Conservation (phyloP, 2,797 vertebrate genomes). For the Eulemur mongoz region DNA sequence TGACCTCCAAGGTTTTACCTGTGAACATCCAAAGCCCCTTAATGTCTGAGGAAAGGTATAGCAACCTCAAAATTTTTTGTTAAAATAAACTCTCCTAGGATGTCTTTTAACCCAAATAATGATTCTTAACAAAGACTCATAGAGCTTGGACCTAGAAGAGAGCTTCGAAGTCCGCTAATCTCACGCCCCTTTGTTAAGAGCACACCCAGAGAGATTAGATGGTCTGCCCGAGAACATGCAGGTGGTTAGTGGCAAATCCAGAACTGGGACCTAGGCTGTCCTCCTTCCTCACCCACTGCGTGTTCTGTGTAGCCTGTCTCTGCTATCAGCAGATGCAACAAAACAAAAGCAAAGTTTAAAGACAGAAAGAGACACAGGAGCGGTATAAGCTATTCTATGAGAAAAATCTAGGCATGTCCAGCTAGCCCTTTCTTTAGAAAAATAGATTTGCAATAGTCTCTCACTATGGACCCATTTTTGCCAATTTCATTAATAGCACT, state of each 20-base stretch:
- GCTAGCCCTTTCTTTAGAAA: slow-evolving; percentile 1
- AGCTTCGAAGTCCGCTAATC: slow-evolving; percentile 18
- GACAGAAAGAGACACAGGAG: not conserved
- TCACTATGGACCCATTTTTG: not conserved
- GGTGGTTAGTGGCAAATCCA: not conserved
- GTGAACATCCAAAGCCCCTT: slow-evolving; percentile 60
- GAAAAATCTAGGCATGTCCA: not conserved
- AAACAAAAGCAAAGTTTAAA: slow-evolving; percentile 7
- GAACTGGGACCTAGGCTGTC: not conserved
- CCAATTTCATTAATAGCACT: not conserved
- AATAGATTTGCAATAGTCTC: not conserved
- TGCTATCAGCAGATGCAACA: not conserved
- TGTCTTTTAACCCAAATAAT: slow-evolving; percentile 61
- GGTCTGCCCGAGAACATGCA: not conserved
- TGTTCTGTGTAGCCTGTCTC: not conserved
- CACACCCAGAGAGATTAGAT: not conserved
- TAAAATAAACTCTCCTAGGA: slow-evolving; percentile 46
- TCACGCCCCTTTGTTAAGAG: not conserved
- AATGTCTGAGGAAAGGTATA: slow-evolving; percentile 59
- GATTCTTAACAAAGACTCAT: slow-evolving; percentile 39
- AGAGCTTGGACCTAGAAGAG: not conserved
- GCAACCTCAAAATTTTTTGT: slow-evolving; percentile 46
- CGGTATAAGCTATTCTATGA: not conserved
- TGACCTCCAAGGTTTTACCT: slow-evolving; percentile 58
- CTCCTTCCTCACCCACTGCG: not conserved